Base-by-base conservation (phyloP, 2,797 vertebrate genomes). In the Platyrinchus mystaceus region DNA sequence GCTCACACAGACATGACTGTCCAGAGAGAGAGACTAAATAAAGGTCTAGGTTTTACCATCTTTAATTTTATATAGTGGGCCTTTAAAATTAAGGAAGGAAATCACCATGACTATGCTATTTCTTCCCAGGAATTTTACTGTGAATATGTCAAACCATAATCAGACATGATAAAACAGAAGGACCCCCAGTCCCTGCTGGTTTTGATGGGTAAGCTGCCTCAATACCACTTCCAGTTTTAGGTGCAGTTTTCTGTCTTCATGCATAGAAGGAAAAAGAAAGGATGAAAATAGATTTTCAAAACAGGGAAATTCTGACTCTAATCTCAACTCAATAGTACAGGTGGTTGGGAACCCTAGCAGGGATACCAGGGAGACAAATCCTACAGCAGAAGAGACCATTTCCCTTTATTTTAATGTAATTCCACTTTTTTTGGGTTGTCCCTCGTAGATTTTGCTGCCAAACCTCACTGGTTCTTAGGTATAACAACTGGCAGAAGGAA, bases 21-120 rank as follows among this genome's bases (percentile, higher is more conserved):
- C 67, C 79, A 76, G 73, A 86, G 55, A 86, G 22, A 82, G 41
- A 93, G 79, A 95, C 84, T 93, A 95, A 95, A 95, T 91, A 91
- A 84, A 97, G 39, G 66, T 58, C 68, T 94, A 50, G 56, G 58
- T 94, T 87, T 76, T 63, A 43, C 63, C 56, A 44, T 70, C 39
- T 80, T 87, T 75, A 66, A 68, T 81, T 87, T 85, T 16, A 60
- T 59, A 34, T 20, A 87, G 34, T 26, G 12, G 4, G 12, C 15
- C 46, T 89, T 93, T 85, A 81, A 85, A 92, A 78, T 75, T 73
- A 64, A 71, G 69, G 50, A 86, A 76, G 55, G 43, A 89, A 87
- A 84, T 62, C 62, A 10, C 62, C 24, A 62, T 58, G 71, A 53
- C 62, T 80, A 30, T 74, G 82, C 36, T 66, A 59, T 84, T 93